Evolutionary conservation across 2,113 vertebrate genomes (phyloP).

Genomic region (Lontra canadensis): DNA sequence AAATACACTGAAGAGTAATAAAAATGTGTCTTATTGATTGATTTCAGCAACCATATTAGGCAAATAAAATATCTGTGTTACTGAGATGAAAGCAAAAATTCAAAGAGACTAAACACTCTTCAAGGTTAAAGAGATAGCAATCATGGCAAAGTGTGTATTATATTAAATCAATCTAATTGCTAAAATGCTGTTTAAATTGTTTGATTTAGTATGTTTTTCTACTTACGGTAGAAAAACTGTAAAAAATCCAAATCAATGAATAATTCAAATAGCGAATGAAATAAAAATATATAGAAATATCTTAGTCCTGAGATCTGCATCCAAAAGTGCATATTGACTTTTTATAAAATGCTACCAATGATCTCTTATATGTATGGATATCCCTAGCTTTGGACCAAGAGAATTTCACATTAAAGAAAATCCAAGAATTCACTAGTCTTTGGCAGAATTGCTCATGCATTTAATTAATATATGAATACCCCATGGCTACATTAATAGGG

Average conservation of each 20-base stretch:
- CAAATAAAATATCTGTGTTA: background rate
- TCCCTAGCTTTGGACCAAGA: background rate
- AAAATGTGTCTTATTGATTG: background rate
- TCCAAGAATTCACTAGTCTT: background rate
- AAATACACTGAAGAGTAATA: slow-evolving; percentile 27
- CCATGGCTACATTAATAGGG: background rate
- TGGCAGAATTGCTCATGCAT: background rate
- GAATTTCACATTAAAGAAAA: slow-evolving; percentile 37
- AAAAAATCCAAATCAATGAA: background rate
- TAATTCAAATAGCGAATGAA: background rate
- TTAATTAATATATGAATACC: background rate
- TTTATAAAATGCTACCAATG: background rate
- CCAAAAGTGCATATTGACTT: background rate
- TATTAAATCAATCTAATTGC: background rate
- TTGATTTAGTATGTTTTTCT: background rate
- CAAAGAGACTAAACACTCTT: background rate
- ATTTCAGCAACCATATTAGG: background rate
- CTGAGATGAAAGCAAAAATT: background rate
- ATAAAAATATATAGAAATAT: background rate
- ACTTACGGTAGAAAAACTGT: background rate
- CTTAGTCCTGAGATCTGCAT: background rate
- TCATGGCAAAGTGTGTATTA: background rate
- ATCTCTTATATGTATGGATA: background rate
- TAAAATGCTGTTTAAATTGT: background rate
- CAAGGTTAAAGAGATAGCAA: background rate